Conservation (phyloP, 2,113 vertebrate genomes). For the Oostethus manadensis region DNA sequence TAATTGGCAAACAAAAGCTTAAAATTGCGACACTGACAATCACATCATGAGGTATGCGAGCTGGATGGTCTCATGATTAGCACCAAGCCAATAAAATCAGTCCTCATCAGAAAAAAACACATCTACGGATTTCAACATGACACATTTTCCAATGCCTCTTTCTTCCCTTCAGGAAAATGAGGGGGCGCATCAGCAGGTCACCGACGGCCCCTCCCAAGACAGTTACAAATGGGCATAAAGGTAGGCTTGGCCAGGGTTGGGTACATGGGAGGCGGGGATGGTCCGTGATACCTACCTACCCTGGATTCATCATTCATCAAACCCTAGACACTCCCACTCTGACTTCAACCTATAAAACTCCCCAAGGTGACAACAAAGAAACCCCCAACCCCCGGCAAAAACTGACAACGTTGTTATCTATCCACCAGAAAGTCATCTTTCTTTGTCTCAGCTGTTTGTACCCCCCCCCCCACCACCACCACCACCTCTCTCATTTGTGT, state of each 20-base stretch:
- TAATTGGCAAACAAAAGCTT: background rate
- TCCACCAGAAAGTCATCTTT: constrained; percentile 36
- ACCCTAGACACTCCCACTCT: constrained; percentile 42
- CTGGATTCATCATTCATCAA: constrained; percentile 69
- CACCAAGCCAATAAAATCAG: no score
- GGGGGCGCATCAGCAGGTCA: constrained; percentile 30
- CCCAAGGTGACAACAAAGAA: constrained; percentile 55
- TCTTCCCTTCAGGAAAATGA: constrained; percentile 33
- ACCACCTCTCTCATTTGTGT: constrained; percentile 21
- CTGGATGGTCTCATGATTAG: background rate
- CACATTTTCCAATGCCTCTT: constrained; percentile 38
- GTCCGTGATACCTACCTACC: constrained; percentile 36
- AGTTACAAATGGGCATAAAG: constrained; percentile 66
- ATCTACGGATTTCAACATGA: constrained; percentile 31
- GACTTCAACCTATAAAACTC: constrained; percentile 53
- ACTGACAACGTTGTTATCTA: constrained; percentile 41
- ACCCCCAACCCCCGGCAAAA: constrained; percentile 20
- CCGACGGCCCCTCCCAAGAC: constrained; percentile 56
- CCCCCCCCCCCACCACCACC: constrained; percentile 12
- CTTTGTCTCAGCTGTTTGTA: constrained; percentile 30
- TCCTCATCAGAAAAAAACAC: constrained; percentile 4
- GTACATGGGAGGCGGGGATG: constrained; percentile 29
- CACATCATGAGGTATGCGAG: background rate
- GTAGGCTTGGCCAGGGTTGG: constrained; percentile 41
- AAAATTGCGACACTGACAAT: background rate